These are phyloP conservation scores for Varanus salvator DNA, from an alignment of 2,113 vertebrate species.

Conservation along the genomic window DNA sequence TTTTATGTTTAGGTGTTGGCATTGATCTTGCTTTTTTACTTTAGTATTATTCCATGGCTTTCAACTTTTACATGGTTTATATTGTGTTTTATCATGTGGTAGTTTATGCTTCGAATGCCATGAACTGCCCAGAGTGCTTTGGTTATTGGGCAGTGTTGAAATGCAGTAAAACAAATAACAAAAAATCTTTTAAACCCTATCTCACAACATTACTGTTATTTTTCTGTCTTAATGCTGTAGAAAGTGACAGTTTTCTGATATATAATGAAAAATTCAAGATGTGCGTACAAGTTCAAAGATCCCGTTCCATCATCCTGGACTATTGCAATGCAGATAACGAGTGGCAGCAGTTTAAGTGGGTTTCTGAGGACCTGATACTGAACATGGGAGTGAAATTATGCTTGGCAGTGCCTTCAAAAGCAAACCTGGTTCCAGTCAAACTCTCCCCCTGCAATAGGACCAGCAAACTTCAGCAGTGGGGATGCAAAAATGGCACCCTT, in stretches of 20 bases:
- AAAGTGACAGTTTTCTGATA: conserved; percentile 83
- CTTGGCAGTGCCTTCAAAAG: conserved; percentile 79
- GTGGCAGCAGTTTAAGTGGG: conserved; percentile 90
- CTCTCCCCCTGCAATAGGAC: conserved; percentile 83
- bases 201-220: neutral
- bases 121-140: no score
- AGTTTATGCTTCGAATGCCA: no score
- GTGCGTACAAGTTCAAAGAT: conserved; percentile 80
- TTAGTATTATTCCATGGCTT: no score
- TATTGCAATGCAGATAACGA: conserved; percentile 75
- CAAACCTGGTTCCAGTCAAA: conserved; percentile 76
- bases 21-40: no score
- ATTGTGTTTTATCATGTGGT: no score
- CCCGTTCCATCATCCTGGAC: conserved; percentile 69
- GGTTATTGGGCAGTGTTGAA: no score
- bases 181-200: no score
- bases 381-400: conserved; percentile 87
- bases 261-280: conserved; percentile 88
- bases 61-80: no score
- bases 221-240: neutral
- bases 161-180: no score
- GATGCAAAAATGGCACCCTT: conserved; percentile 88
- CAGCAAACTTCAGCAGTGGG: conserved; percentile 86
- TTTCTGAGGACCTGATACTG: conserved; percentile 83
- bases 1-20: no score